Evolutionary conservation across 2,888 invertebrate genomes (phyloP), one percentile per base, ranked within the genome.

Genomic region (Yponomeuta evonymella): DNA sequence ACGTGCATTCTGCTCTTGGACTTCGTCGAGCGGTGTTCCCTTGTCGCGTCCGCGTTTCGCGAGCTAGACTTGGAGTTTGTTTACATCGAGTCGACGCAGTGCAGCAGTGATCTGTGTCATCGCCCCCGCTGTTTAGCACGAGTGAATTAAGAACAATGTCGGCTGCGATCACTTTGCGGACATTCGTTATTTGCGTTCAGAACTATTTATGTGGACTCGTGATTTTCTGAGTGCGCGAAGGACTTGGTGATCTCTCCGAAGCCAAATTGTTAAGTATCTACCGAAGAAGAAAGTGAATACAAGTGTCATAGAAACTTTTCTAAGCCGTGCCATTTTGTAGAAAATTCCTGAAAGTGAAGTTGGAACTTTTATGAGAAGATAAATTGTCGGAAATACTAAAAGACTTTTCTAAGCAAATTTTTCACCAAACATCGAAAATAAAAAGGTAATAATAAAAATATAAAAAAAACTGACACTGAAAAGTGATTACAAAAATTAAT

Each of bases 61-160:
- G 83, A 82, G 84, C 79, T 79, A 82, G 70, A 71, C 62, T 71
- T 84, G 70, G 64, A 84, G 87, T 87, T 90, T 91, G 90, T 91
- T 91, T 91, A 90, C 90, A 86, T 88, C 87, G 81, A 79, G 79
- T 77, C 66, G 65, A 80, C 79, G 78, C 81, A 76, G 74, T 81
- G 83, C 85, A 86, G 86, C 89, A 85, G 86, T 85, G 81, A 86
- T 88, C 30, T 89, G 89, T 90, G 90, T 87, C 88, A 88, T 87
- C 87, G 88, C 85, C 86, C 87, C 86, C 81, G 84, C 81, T 84
- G 86, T 83, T 86, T 83, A 83, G 81, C 64, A 36, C 69, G 43
- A 87, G 87, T 89, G 87, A 87, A 82, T 85, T 82, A 83, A 84
- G 83, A 81, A 90, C 89, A 83, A 87, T 85, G 83, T 62, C 66